phyloP scores from a whole-genome alignment of 1,140 invertebrate genomes.

The Chionoecetes opilio region DNA sequence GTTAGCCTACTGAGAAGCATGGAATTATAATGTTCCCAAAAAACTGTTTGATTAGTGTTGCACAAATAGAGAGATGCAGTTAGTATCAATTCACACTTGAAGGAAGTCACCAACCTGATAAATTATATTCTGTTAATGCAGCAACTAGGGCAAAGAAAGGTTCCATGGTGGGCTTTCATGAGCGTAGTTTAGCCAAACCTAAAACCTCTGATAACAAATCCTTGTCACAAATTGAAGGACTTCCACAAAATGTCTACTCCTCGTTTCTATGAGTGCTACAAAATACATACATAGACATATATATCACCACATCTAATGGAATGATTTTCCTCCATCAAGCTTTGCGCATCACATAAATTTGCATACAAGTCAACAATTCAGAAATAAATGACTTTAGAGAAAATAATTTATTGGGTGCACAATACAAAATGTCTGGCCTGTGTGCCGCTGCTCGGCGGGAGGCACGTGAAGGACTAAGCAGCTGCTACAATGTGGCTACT shows the following conservation, averaged over 20 bases:
- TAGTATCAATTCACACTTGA: conserved; percentile 30
- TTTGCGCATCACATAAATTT: not conserved
- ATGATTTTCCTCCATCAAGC: not conserved
- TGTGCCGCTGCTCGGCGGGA: conserved; percentile 36
- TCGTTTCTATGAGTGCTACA: too few relatives aligned
- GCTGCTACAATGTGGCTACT: conserved; percentile 66
- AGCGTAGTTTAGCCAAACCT: not conserved
- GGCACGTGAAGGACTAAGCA: conserved; percentile 42
- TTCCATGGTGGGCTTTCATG: not conserved
- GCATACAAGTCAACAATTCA: not conserved
- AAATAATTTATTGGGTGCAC: conserved; percentile 78
- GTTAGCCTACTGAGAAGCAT: not conserved
- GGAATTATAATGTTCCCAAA: too few relatives aligned
- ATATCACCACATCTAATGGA: not conserved
- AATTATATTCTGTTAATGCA: conserved; percentile 20
- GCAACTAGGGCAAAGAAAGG: not conserved
- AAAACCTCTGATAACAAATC: conserved; percentile 13
- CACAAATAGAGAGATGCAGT: conserved; percentile 1
- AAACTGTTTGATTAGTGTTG: not conserved
- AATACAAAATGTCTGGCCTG: conserved; percentile 59
- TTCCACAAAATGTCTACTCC: not conserved
- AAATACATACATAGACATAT: too few relatives aligned
- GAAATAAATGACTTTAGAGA: conserved; percentile 63
- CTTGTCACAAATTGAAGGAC: not conserved
- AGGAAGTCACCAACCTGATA: not conserved